These are phyloP conservation scores for Acanthiza pusilla DNA, from an alignment of 2,797 vertebrate species.

Conservation along the genomic window DNA sequence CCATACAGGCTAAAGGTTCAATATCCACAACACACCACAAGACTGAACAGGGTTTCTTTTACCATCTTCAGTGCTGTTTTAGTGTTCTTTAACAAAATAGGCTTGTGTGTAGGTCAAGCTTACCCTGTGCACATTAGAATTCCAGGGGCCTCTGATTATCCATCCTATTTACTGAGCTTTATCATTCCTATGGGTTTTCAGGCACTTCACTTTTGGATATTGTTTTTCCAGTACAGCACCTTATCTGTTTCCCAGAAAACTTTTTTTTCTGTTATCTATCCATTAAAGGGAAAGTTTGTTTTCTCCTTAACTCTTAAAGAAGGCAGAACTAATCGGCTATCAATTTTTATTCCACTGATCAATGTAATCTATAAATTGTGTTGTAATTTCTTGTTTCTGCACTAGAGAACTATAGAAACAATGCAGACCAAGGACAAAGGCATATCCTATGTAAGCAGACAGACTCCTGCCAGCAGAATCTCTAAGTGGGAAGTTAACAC, in stretches of 20 bases:
- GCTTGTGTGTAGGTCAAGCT: neutral
- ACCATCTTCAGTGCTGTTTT: neutral
- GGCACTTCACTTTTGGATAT: neutral
- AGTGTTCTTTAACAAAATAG: neutral
- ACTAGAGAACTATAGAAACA: neutral
- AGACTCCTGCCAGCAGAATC: slow-evolving; percentile 35
- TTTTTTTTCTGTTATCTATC: neutral
- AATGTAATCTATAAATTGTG: neutral
- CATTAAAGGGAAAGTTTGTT: neutral
- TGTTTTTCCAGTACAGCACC: neutral
- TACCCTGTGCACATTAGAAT: neutral
- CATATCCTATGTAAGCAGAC: slow-evolving; percentile 20
- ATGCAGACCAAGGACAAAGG: slow-evolving; percentile 27
- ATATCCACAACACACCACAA: slow-evolving; percentile 1
- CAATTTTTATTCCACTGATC: slow-evolving; percentile 15
- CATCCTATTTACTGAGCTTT: neutral
- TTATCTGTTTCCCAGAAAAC: neutral
- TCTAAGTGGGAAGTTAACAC: slow-evolving; percentile 63
- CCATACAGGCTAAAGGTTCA: neutral
- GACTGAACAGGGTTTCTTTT: neutral
- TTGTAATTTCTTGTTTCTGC: slow-evolving; percentile 24
- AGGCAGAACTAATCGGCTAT: slow-evolving; percentile 3
- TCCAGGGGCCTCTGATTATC: neutral
- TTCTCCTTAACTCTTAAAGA: slow-evolving; percentile 23
- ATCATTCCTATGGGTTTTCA: neutral